Evolutionary conservation across 1,140 invertebrate genomes (phyloP), one percentile per base, ranked within the genome.

Genomic region (Drosophila persimilis): DNA sequence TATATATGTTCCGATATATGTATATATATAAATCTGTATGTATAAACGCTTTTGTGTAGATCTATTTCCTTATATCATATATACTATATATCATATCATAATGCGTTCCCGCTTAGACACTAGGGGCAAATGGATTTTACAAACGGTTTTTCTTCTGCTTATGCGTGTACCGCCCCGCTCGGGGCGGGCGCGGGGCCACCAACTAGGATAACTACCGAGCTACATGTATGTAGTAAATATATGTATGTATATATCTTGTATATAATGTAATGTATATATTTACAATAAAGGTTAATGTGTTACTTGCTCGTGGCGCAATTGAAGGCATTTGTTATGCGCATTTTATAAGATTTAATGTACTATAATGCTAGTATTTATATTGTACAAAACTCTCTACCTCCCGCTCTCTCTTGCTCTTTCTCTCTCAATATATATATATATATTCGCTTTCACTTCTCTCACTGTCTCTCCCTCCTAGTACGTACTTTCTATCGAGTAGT

Each of bases 241-340:
- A 73, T 39, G 26, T 60, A 24, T 65, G 53, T 60, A 57, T 51
- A 62, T 48, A 59, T 53, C 26, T 13, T 35, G 17, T 48, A 15
- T 60, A 45, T 13, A 47, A 63, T 65, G 29, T 51, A 63, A 72
- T 57, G 35, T 75, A 39, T 64, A 39, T 80, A 85, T 85, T 73
- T 86, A 85, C 81, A 84, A 45, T 80, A 77, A 80, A 39, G 70
- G 77, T 85, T 77, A 70, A 39, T 39, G 35, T 39, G 56, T 74
- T 74, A 61, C 50, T 85, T 59, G 61, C 54, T 46, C 80, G 67
- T 80, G 55, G 77, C 73, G 77, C 81, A 75, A 81, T 69, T 62
- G 61, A 88, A 86, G 83, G 81, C 83, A 88, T 83, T 83, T 86
- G 50, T 73, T 80, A 85, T 84, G 80, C 80, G 80, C 77, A 75